Base-by-base conservation (phyloP, 2,888 invertebrate species). In the Drosophila cognata region DNA sequence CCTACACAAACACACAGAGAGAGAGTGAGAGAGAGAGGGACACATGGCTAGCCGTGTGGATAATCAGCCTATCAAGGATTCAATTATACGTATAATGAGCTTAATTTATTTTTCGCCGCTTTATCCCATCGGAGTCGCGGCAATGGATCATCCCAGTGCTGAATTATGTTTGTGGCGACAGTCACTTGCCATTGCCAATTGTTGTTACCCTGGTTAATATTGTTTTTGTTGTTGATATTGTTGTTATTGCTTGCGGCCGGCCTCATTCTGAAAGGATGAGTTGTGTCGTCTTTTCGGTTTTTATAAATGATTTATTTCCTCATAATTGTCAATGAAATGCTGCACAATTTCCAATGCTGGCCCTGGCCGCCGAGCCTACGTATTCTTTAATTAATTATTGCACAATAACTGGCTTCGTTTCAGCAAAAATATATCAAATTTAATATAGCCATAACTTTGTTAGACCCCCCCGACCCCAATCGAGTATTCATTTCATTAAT, bases 61-160 rank as follows among this genome's bases (percentile, higher is more conserved):
- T 87, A 87, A 87, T 89, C 84, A 87, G 89, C 89, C 89, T 85
- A 89, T 84, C 89, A 89, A 85, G 87, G 84, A 88, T 88, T 88
- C 89, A 89, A 88, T 88, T 88, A 89, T 84, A 57, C 57, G 57
- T 43, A 89, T 88, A 88, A 89, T 88, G 89, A 88, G 89, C 87
- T 88, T 88, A 89, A 88, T 88, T 89, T 89, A 88, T 88, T 78
- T 85, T 88, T 84, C 81, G 84, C 73, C 84, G 81, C 81, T 84
- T 83, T 87, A 41, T 48, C 59, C 52, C n/a, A 56, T 38, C 38
- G 28, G 28, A 56, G 61, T 67, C 79, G 60, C 65, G 73, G 59
- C 25, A 38, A 82, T 74, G 63, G 63, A 71, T 81, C 68, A 78
- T 59, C 82, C 56, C 70, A 59, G 59, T 57, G 53, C 67, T 82